phyloP scores from a whole-genome alignment of 2,113 vertebrate genomes.

The Clupea harengus region DNA sequence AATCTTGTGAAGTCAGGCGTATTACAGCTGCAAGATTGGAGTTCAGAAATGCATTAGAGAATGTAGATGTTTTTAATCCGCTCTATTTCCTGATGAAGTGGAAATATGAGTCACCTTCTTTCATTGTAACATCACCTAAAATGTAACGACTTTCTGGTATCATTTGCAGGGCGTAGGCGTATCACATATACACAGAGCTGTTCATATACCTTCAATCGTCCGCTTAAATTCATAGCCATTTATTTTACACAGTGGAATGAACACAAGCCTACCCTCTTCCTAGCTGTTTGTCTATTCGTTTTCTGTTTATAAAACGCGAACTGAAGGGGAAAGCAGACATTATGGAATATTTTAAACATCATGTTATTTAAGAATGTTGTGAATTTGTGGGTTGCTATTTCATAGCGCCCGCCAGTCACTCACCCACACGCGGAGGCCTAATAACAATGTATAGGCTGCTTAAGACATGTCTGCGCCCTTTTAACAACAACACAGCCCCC shows the following conservation, averaged over 20 bases:
- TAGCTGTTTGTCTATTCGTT: background rate
- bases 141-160: no score
- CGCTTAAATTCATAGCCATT: background rate
- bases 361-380: background rate
- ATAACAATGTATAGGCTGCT: background rate
- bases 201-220: no score
- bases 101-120: no score
- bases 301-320: background rate
- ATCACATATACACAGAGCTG: background rate
- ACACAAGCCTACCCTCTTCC: no score
- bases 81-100: no score
- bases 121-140: no score
- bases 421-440: background rate
- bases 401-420: background rate
- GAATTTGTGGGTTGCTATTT: background rate
- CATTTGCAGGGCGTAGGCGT: background rate
- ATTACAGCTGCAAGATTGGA: background rate
- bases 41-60: background rate
- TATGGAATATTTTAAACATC: background rate
- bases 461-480: background rate
- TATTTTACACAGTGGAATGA: no score
- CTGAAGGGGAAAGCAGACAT: background rate
- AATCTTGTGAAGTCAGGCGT: background rate
- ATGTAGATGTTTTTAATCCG: no score
- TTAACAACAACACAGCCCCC: background rate